Conservation (phyloP, 2,888 invertebrate species). For the Pilophorus perplexus region DNA sequence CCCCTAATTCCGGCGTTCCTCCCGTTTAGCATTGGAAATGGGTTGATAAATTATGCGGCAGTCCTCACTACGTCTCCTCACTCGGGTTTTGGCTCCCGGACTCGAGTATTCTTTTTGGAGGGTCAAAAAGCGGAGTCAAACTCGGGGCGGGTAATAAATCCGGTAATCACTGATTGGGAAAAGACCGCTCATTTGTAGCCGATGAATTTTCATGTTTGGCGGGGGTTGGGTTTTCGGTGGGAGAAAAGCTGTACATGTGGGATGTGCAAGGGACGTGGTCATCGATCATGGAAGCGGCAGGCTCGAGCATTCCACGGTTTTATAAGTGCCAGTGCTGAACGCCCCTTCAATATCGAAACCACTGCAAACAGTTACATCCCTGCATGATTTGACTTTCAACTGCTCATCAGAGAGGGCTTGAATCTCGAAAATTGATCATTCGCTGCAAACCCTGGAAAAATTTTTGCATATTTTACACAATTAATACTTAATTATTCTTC, state of each 20-base stretch:
- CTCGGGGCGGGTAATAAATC: slow-evolving; percentile 30
- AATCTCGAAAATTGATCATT: no score
- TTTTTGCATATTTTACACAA: no score
- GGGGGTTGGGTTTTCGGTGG: slow-evolving; percentile 11
- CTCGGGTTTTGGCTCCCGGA: not conserved
- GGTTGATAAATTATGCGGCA: slow-evolving; percentile 33
- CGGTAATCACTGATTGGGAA: slow-evolving; percentile 41
- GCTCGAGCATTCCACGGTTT: slow-evolving; percentile 3
- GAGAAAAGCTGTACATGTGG: not conserved
- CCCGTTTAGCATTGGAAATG: slow-evolving; percentile 33
- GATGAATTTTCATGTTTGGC: slow-evolving; percentile 42
- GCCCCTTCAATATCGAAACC: no score
- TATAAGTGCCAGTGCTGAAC: slow-evolving; percentile 11
- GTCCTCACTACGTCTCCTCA: not conserved
- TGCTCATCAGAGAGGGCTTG: no score
- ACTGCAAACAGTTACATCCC: no score
- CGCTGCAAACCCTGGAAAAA: no score
- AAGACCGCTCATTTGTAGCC: slow-evolving; percentile 41
- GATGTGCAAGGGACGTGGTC: slow-evolving; percentile 11
- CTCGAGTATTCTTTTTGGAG: slow-evolving; percentile 21
- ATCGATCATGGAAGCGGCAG: slow-evolving; percentile 26
- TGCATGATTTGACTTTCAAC: no score
- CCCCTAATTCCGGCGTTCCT: slow-evolving; percentile 9
- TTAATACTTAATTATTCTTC: no score
- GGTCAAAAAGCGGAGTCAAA: slow-evolving; percentile 2